A percentile compares a stretch with the other conserved stretches of the same genome.
Evolutionary conservation across 2,797 vertebrate species (phyloP).

Genomic region (Parotocinclus haroldoi): DNA sequence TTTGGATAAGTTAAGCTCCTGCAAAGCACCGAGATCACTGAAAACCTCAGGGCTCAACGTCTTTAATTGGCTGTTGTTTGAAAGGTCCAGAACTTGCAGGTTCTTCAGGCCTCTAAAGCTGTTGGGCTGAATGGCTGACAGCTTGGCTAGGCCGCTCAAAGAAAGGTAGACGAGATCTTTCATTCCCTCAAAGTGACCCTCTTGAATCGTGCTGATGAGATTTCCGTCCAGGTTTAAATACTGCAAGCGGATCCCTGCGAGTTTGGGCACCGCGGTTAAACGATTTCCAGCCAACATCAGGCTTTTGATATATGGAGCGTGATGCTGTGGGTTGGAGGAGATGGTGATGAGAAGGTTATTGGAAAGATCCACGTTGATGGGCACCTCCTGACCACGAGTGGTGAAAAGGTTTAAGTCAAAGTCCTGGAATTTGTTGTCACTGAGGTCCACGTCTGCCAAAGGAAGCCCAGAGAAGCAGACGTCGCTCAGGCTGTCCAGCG

Average conservation of each 20-base stretch:
- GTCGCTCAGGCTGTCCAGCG: constrained; percentile 72
- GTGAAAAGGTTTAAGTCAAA: constrained; percentile 77
- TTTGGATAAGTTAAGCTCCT: constrained; percentile 86
- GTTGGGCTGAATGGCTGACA: constrained; percentile 68
- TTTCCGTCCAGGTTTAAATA: constrained; percentile 89
- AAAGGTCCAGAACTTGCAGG: constrained; percentile 89
- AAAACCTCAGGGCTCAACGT: constrained; percentile 74
- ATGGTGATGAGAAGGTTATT: constrained; percentile 77
- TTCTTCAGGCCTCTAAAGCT: constrained; percentile 78
- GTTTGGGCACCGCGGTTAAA: constrained; percentile 69
- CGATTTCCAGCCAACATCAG: constrained; percentile 84
- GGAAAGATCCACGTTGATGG: constrained; percentile 84
- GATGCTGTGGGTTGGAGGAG: constrained; percentile 48
- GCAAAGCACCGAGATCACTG: constrained; percentile 79
- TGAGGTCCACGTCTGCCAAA: constrained; percentile 86
- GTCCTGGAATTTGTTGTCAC: constrained; percentile 82
- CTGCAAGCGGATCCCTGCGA: constrained; percentile 79
- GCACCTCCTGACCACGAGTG: constrained; percentile 76
- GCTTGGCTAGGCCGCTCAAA: constrained; percentile 72
- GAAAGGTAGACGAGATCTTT: constrained; percentile 84
- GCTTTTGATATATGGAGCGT: constrained; percentile 77
- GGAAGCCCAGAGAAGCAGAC: constrained; percentile 84
- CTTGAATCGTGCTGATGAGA: constrained; percentile 69
- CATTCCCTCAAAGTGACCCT: constrained; percentile 74
- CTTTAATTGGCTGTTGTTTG: constrained; percentile 76